phyloP scores from a whole-genome alignment of 1,140 invertebrate species.

The Drosophila truncata region DNA sequence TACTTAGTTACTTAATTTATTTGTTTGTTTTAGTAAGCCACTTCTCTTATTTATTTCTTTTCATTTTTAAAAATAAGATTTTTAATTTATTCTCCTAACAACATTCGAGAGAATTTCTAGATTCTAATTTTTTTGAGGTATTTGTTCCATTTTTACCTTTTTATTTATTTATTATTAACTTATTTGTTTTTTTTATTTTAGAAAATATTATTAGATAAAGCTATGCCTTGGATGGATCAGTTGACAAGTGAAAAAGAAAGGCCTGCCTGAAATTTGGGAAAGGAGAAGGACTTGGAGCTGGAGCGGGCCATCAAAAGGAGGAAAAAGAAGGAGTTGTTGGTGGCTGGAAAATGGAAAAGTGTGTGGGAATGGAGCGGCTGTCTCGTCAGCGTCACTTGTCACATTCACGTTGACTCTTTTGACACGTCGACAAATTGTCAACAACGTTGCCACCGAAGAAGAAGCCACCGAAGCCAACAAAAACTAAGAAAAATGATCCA shows the following conservation, averaged over 20 bases:
- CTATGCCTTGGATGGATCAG: not conserved
- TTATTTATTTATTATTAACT: not conserved
- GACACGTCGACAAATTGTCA: conserved; percentile 83
- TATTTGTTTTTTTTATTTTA: not conserved
- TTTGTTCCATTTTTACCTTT: no score
- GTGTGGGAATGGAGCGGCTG: conserved; percentile 12
- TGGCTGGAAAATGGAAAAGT: not conserved
- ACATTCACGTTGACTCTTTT: conserved; percentile 80
- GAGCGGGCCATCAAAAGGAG: not conserved
- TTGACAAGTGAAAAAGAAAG: not conserved
- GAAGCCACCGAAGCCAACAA: conserved; percentile 48
- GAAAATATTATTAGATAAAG: not conserved
- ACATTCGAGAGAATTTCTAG: no score
- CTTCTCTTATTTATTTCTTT: no score
- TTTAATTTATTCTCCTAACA: no score
- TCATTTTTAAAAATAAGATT: no score
- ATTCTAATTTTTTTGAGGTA: no score
- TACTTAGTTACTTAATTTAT: no score
- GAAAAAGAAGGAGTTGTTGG: not conserved
- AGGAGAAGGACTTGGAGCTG: not conserved
- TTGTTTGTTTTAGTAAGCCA: no score
- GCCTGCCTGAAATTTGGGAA: not conserved
- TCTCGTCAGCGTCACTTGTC: conserved; percentile 76
- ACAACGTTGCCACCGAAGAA: conserved; percentile 74
- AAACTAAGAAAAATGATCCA: conserved; percentile 54